phyloP scores from a whole-genome alignment of 2,797 vertebrate species.

The Thalassophryne amazonica region DNA sequence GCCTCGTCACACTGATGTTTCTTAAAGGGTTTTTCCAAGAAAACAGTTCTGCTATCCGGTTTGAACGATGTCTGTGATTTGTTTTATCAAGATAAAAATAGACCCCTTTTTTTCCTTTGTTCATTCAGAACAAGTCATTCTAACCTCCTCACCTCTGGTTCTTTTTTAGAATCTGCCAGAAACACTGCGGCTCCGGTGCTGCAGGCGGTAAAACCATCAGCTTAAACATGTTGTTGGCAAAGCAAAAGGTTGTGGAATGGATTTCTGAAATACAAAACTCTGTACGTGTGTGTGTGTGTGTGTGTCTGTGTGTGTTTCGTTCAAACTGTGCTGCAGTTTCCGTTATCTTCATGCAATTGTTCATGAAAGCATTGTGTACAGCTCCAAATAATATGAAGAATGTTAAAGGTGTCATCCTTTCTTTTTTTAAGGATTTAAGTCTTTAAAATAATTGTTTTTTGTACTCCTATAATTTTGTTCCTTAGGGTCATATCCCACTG shows the following conservation, averaged over 20 bases:
- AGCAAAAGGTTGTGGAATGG: too few relatives aligned
- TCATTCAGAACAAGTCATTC: background rate
- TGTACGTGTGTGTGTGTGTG: background rate
- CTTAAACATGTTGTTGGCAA: background rate
- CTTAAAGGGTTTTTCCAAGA: constrained; percentile 13
- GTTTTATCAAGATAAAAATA: constrained; percentile 52
- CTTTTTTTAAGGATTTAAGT: too few relatives aligned
- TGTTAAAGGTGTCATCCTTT: too few relatives aligned
- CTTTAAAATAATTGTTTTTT: too few relatives aligned
- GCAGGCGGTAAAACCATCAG: constrained; percentile 7
- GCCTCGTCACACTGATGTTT: constrained; percentile 28
- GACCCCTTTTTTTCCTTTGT: constrained; percentile 13
- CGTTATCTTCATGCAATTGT: background rate
- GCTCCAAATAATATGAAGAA: too few relatives aligned
- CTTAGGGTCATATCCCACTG: too few relatives aligned
- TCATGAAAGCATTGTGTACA: background rate
- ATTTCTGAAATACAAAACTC: background rate
- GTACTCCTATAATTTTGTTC: too few relatives aligned
- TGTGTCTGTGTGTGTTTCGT: background rate
- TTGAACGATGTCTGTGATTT: constrained; percentile 1
- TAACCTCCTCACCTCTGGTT: constrained; percentile 1
- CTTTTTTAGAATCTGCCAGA: background rate
- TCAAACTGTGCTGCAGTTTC: background rate
- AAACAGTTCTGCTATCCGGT: background rate
- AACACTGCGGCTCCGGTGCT: background rate